Evolutionary conservation across 2,797 vertebrate genomes (phyloP).

Genomic region (Lepidocolaptes lacrymiger): DNA sequence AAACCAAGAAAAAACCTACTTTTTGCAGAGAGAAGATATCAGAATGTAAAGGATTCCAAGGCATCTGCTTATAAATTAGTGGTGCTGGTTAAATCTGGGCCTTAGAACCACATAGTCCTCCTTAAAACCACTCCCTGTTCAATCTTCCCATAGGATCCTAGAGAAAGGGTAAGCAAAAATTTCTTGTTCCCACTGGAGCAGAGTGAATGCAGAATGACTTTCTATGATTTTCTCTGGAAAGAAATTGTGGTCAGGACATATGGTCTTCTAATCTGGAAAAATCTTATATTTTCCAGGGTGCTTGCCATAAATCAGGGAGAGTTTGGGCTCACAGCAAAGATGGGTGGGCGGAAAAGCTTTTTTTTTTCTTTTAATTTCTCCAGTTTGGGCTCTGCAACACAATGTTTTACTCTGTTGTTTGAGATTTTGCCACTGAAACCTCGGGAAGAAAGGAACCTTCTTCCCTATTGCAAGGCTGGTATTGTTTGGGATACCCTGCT

Average conservation of each 20-base stretch:
- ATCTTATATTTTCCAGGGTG: constrained; percentile 17
- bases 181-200: background rate
- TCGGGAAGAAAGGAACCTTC: constrained; percentile 15
- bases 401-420: background rate
- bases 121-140: background rate
- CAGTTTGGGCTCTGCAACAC: background rate
- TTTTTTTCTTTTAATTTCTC: background rate
- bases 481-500: constrained; percentile 29
- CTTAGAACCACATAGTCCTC: background rate
- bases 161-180: background rate
- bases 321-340: background rate
- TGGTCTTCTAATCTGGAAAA: constrained; percentile 18
- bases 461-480: background rate
- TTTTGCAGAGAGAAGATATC: background rate
- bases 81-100: background rate
- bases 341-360: background rate
- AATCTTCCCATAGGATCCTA: background rate
- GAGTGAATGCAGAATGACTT: background rate
- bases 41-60: background rate
- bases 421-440: constrained; percentile 23
- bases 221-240: background rate
- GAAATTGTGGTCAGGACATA: background rate
- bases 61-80: background rate
- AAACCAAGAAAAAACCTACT: background rate
- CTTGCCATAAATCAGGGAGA: constrained; percentile 17